phyloP scores from a whole-genome alignment of 2,888 invertebrate genomes.

The Miltochrista miniata region DNA sequence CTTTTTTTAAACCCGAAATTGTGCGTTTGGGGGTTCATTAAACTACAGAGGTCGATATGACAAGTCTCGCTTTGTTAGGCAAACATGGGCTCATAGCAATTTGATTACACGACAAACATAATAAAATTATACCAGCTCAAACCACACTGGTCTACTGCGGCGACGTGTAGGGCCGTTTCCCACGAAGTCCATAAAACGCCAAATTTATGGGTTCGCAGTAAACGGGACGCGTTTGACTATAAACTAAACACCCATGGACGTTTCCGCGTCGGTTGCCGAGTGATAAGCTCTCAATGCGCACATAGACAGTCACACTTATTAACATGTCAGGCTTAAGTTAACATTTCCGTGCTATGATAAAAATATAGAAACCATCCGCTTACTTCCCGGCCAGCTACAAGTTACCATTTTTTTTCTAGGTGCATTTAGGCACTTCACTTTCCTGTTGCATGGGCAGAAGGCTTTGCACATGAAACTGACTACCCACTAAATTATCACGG shows the following conservation, averaged over 20 bases:
- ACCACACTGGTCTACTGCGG: background rate
- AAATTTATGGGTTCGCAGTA: conserved; percentile 11
- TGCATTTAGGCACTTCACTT: too few relatives aligned
- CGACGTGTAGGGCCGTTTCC: conserved; percentile 9
- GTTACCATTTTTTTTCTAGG: too few relatives aligned
- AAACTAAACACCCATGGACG: conserved; percentile 14
- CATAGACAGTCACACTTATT: background rate
- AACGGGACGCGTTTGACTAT: conserved; percentile 22
- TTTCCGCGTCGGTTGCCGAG: conserved; percentile 17
- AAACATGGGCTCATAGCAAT: background rate
- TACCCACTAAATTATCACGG: too few relatives aligned
- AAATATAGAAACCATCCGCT: too few relatives aligned
- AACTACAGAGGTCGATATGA: too few relatives aligned
- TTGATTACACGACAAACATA: background rate
- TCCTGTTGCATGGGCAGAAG: too few relatives aligned
- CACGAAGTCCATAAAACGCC: conserved; percentile 8
- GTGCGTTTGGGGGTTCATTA: too few relatives aligned
- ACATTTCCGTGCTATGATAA: too few relatives aligned
- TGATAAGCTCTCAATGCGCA: background rate
- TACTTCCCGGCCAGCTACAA: too few relatives aligned
- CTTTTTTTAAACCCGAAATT: too few relatives aligned
- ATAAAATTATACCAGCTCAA: background rate
- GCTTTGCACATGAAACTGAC: too few relatives aligned
- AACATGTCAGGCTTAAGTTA: too few relatives aligned
- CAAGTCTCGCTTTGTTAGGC: background rate